A percentile compares a stretch with the other conserved stretches of the same genome.
Conservation (phyloP, 2,888 invertebrate species). For the Rosalia funebris region DNA sequence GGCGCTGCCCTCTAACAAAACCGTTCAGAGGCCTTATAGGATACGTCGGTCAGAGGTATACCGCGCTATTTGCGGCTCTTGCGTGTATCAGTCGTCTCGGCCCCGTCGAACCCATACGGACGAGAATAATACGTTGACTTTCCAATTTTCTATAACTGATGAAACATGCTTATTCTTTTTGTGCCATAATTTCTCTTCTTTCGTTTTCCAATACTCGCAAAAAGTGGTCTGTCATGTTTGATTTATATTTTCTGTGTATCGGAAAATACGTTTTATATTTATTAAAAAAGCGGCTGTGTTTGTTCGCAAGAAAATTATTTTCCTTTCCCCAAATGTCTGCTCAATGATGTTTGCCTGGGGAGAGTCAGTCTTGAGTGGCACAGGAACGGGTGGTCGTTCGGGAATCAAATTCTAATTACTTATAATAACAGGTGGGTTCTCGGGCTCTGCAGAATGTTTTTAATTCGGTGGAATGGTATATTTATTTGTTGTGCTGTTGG, state of each 20-base stretch:
- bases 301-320: conserved; percentile 4
- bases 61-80: too few species aligned
- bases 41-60: too few species aligned
- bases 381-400: not conserved
- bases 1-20: too few species aligned
- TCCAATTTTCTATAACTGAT: not conserved
- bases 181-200: not conserved
- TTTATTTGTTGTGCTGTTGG: too few species aligned
- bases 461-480: not conserved
- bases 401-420: not conserved
- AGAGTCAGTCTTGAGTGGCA: not conserved
- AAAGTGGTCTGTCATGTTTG: conserved; percentile 14
- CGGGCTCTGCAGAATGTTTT: not conserved
- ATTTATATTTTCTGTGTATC: conserved; percentile 11
- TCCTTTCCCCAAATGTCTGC: not conserved
- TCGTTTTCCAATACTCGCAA: not conserved
- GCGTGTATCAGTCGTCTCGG: too few species aligned
- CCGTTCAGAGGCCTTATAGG: too few species aligned
- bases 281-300: not conserved
- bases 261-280: conserved; percentile 5
- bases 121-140: not conserved
- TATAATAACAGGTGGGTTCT: not conserved
- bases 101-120: not conserved
- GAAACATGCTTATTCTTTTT: not conserved
- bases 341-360: not conserved